phyloP scores from a whole-genome alignment of 2,888 invertebrate genomes.

The Cabera pusaria region DNA sequence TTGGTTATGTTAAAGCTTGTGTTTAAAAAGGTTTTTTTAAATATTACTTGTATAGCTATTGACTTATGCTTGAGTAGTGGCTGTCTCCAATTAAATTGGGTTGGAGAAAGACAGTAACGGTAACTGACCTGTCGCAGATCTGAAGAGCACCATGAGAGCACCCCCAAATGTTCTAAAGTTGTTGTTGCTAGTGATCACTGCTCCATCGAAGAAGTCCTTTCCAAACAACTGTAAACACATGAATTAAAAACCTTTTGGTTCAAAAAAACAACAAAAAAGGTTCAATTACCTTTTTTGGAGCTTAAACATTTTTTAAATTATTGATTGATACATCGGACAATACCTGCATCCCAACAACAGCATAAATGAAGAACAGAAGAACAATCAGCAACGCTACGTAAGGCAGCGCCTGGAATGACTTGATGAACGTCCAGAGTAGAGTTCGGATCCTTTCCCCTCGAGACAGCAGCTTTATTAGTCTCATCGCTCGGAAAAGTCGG shows the following conservation, averaged over 20 bases:
- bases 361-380: conserved; percentile 99
- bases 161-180: conserved; percentile 99
- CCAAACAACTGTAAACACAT: conserved; percentile 90
- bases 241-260: too few relatives aligned
- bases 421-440: conserved; percentile 99
- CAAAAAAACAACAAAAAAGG: too few relatives aligned
- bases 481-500: conserved; percentile 94
- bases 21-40: too few relatives aligned
- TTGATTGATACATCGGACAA: too few relatives aligned
- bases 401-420: conserved; percentile 99
- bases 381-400: conserved; percentile 99
- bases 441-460: conserved; percentile 99
- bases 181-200: conserved; percentile 95
- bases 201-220: conserved; percentile 91
- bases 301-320: too few relatives aligned
- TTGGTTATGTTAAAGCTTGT: too few relatives aligned
- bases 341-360: conserved; percentile 99
- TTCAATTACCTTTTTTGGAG: too few relatives aligned
- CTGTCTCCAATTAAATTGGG: too few relatives aligned
- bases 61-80: too few relatives aligned
- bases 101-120: too few relatives aligned
- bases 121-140: conserved; percentile 92
- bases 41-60: too few relatives aligned
- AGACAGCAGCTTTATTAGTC: conserved; percentile 97
- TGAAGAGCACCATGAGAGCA: conserved; percentile 97